Evolutionary conservation across 2,888 invertebrate genomes (phyloP).

Genomic region (Lochmaea capreae): DNA sequence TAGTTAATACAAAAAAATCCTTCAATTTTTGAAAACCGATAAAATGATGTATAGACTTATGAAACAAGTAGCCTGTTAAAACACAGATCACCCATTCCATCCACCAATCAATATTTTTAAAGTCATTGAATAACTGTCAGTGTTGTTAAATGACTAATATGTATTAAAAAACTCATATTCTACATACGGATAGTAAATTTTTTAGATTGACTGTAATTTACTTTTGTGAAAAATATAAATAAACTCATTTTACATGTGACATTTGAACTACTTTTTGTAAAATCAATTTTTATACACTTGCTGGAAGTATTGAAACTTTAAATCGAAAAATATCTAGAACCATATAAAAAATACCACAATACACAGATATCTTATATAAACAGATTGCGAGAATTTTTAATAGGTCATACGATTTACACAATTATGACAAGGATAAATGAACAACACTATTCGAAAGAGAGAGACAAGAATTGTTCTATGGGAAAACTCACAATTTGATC

Average conservation of each 20-base stretch:
- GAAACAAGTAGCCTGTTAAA: slow-evolving; percentile 10
- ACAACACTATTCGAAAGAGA: no score
- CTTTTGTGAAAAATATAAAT: neutral
- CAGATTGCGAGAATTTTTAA: no score
- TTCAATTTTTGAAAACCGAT: neutral
- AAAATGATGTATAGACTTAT: neutral
- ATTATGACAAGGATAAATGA: no score
- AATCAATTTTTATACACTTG: neutral
- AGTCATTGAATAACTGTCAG: neutral
- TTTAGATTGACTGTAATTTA: neutral
- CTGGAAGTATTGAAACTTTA: neutral
- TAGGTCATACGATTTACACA: no score
- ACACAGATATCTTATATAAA: no score
- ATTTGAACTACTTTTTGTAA: neutral
- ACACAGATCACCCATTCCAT: slow-evolving; percentile 5
- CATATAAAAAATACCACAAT: neutral
- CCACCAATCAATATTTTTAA: slow-evolving; percentile 1
- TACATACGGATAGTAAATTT: neutral
- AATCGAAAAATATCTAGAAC: no score
- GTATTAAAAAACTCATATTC: neutral
- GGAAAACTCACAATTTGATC: no score
- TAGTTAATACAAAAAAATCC: no score
- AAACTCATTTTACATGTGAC: neutral
- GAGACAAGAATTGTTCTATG: no score
- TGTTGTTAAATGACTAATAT: neutral